Evolutionary conservation across 2,797 vertebrate species (phyloP), one percentile per base, ranked within the genome.

Genomic region (Sphenodon punctatus): DNA sequence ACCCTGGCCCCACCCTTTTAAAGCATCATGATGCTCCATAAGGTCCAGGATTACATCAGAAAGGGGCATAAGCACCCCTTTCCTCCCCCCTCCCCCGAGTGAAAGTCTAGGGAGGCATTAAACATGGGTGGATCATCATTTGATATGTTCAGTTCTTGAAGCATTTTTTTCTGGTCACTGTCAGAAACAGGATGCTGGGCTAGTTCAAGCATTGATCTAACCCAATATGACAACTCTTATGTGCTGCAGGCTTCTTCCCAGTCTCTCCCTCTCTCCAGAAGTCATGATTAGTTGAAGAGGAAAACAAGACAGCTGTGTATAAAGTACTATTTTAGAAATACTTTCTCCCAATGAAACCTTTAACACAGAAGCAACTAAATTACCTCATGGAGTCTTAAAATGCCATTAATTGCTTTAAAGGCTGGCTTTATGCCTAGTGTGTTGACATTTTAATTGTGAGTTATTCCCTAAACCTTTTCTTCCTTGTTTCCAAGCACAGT

Each of bases 121-220:
- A n/a, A n/a, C n/a, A n/a, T n/a, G n/a, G n/a, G n/a, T n/a, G n/a
- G n/a, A n/a, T n/a, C n/a, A n/a, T n/a, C n/a, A n/a, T n/a, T n/a
- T n/a, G n/a, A 88, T 22, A 89, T 30, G 76, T 22, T 45, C 48
- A 92, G 51, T 60, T 84, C 87, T 84, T 89, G 86, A 32, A 55
- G 70, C 82, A 72, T 43, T 75, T 67, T 82, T 75, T 64, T 67
- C 43, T n/a, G n/a, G n/a, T n/a, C n/a, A n/a, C n/a, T n/a, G n/a
- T n/a, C n/a, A n/a, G n/a, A n/a, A n/a, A n/a, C n/a, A n/a, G n/a
- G n/a, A n/a, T n/a, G n/a, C n/a, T n/a, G n/a, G n/a, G n/a, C n/a
- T n/a, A n/a, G n/a, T n/a, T n/a, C n/a, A n/a, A n/a, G n/a, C n/a
- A n/a, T n/a, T n/a, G n/a, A n/a, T n/a, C n/a, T n/a, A n/a, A n/a